Conservation (phyloP, 2,888 invertebrate species). For the Mythimna impura region DNA sequence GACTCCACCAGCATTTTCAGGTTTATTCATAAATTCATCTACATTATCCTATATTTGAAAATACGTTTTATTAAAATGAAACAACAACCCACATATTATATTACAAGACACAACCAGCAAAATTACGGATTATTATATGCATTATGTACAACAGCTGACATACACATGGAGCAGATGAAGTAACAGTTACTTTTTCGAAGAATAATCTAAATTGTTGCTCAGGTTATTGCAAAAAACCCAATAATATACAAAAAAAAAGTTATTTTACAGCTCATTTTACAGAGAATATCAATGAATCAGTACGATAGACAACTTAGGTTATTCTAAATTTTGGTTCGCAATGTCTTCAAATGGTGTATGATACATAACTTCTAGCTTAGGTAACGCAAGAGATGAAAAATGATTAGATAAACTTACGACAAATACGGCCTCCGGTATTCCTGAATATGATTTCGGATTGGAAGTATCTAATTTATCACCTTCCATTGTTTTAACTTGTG, state of each 20-base stretch:
- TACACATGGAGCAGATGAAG: not conserved
- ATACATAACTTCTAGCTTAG: not conserved
- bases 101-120: not conserved
- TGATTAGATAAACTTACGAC: conserved; percentile 91
- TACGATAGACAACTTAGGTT: conserved; percentile 18
- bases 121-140: not conserved
- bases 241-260: not conserved
- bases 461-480: conserved; percentile 79
- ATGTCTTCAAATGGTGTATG: not conserved
- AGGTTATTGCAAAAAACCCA: not conserved
- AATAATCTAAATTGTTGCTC: not conserved
- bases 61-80: not conserved
- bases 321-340: conserved; percentile 7
- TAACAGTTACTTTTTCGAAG: conserved; percentile 4
- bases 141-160: not conserved
- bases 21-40: conserved; percentile 96
- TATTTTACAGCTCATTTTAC: not conserved
- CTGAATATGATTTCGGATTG: conserved; percentile 92
- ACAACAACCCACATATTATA: too few relatives aligned
- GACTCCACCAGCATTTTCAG: conserved; percentile 95
- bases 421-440: conserved; percentile 97
- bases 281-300: not conserved
- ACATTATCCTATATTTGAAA: conserved; percentile 95
- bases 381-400: not conserved
- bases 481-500: conserved; percentile 78